These are phyloP conservation scores for Melanostigma gelatinosum DNA, from an alignment of 2,113 vertebrate species.

Conservation along the genomic window DNA sequence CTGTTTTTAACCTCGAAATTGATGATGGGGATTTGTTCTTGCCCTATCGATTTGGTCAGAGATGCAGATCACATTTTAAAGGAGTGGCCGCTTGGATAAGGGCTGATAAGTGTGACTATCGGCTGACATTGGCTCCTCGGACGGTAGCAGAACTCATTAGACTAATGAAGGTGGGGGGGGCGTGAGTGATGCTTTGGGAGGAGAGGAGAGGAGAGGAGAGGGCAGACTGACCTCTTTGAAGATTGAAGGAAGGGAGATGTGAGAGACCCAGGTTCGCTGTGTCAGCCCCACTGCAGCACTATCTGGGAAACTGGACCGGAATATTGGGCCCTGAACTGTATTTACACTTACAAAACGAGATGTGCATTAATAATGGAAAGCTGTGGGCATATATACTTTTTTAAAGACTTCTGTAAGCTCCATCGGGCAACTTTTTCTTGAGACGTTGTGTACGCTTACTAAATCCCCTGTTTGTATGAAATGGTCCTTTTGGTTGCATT, in stretches of 20 bases:
- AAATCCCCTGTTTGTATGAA: neutral
- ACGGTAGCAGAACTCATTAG: conserved; percentile 75
- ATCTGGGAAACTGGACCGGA: conserved; percentile 31
- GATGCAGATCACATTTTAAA: conserved; percentile 65
- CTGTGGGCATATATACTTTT: neutral
- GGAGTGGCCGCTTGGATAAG: conserved; percentile 64
- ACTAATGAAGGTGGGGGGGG: conserved; percentile 67
- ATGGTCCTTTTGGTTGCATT: neutral
- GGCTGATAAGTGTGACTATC: conserved; percentile 70
- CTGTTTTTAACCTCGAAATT: conserved; percentile 59
- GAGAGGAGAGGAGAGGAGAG: conserved; percentile 56
- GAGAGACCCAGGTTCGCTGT: conserved; percentile 51
- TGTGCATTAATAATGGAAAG: conserved; percentile 12
- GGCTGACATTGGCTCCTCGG: conserved; percentile 62
- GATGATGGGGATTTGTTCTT: conserved; percentile 42
- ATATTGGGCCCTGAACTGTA: conserved; percentile 21
- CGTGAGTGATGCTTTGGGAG: conserved; percentile 32
- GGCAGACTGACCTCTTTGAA: conserved; percentile 69
- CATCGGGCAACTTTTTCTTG: neutral
- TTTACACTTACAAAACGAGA: conserved; percentile 12
- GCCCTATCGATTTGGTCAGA: conserved; percentile 53
- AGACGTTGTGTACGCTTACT: neutral
- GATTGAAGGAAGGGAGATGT: conserved; percentile 62
- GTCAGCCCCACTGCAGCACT: conserved; percentile 62
- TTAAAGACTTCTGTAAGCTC: neutral